Percentiles rank a stretch among this genome's conserved stretches.
Evolutionary conservation across 1,140 invertebrate genomes (phyloP).

Genomic region (Drosophila athabasca): DNA sequence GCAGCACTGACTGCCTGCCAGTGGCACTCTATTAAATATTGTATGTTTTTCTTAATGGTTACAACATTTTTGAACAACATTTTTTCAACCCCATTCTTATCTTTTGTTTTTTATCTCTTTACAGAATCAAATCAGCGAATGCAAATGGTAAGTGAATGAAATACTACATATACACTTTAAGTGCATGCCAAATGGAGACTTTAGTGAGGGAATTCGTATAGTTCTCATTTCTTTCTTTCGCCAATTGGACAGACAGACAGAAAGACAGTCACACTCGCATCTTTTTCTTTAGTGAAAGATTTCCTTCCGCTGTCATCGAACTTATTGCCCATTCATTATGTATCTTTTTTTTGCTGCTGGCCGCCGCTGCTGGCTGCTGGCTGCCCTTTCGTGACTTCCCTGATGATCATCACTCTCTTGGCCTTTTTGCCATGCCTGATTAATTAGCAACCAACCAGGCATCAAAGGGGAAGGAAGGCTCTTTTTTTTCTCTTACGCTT

Average conservation of each 20-base stretch:
- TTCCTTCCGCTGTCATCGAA: too few relatives aligned
- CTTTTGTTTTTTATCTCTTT: slow-evolving; percentile 55
- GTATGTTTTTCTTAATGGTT: slow-evolving; percentile 71
- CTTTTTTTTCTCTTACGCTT: slow-evolving; percentile 3
- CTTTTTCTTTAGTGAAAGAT: too few relatives aligned
- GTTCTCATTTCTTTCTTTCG: too few relatives aligned
- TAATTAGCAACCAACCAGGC: slow-evolving; percentile 47
- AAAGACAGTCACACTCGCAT: too few relatives aligned
- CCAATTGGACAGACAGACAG: too few relatives aligned
- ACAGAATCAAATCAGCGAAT: slow-evolving; percentile 84
- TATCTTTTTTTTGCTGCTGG: too few relatives aligned
- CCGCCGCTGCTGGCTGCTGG: too few relatives aligned
- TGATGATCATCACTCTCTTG: slow-evolving; percentile 16
- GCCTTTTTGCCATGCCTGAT: slow-evolving; percentile 38
- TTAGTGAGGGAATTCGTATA: too few relatives aligned
- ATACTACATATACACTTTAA: slow-evolving; percentile 5
- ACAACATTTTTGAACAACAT: slow-evolving; percentile 44
- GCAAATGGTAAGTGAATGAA: slow-evolving; percentile 79
- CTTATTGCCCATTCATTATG: too few relatives aligned
- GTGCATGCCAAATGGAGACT: too few relatives aligned
- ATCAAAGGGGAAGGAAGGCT: slow-evolving; percentile 5
- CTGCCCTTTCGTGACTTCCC: slow-evolving; percentile 16
- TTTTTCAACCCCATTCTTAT: slow-evolving; percentile 51
- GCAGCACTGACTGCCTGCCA: neutral
- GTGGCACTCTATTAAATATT: slow-evolving; percentile 41